A percentile compares a stretch with the other conserved stretches of the same genome.
phyloP scores from a whole-genome alignment of 1,140 invertebrate species.

The Papilio helenus region DNA sequence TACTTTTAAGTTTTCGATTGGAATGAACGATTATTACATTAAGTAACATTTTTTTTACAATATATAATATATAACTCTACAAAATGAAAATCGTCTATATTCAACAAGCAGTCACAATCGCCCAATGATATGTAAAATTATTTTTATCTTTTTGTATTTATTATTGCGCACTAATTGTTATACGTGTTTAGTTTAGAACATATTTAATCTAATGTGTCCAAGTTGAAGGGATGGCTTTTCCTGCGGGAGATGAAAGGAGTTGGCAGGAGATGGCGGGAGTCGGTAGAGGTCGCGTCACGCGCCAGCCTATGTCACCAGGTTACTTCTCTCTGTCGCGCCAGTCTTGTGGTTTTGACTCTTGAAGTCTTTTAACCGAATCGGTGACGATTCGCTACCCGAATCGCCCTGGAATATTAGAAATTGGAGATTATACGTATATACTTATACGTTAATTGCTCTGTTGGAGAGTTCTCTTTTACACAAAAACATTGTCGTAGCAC shows the following conservation, averaged over 20 bases:
- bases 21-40: conserved; percentile 82
- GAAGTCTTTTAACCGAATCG: conserved; percentile 79
- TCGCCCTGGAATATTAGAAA: conserved; percentile 70
- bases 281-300: neutral
- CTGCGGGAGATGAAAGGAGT: conserved; percentile 39
- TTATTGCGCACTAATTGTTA: conserved; percentile 80
- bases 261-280: conserved; percentile 32
- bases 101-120: conserved; percentile 83
- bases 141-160: conserved; percentile 65
- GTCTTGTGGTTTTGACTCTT: conserved; percentile 76
- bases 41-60: conserved; percentile 78
- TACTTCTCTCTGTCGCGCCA: conserved; percentile 65
- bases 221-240: conserved; percentile 15
- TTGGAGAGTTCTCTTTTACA: neutral
- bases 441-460: too few relatives aligned
- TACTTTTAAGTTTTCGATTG: conserved; percentile 81
- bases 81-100: conserved; percentile 76
- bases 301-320: conserved; percentile 65
- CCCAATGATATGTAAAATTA: conserved; percentile 83
- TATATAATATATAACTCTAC: conserved; percentile 75
- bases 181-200: conserved; percentile 53
- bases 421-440: too few relatives aligned
- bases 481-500: too few relatives aligned
- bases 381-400: conserved; percentile 81
- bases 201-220: conserved; percentile 42